These are phyloP conservation scores for Lerista edwardsae DNA, from an alignment of 2,797 vertebrate genomes.

Conservation along the genomic window DNA sequence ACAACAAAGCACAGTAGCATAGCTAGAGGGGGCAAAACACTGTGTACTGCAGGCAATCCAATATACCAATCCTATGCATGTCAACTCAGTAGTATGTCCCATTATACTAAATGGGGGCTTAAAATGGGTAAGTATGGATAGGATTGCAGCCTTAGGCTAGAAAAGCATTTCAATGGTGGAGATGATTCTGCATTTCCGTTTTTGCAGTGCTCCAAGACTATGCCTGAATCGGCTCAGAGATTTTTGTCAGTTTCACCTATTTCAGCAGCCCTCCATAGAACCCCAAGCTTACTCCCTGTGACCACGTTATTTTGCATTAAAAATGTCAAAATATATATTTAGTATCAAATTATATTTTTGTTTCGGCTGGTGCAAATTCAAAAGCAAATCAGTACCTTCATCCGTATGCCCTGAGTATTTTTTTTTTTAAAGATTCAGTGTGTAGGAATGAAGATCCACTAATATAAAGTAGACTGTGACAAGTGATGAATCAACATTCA, in stretches of 20 bases:
- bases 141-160: too few species aligned
- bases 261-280: too few species aligned
- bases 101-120: too few species aligned
- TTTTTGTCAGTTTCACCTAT: neutral
- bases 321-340: neutral
- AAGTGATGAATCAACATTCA: constrained; percentile 14
- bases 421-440: neutral
- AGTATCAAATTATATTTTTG: neutral
- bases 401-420: neutral
- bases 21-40: too few species aligned
- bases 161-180: neutral
- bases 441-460: neutral
- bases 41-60: too few species aligned
- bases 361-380: neutral
- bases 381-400: neutral
- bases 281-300: neutral
- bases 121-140: too few species aligned
- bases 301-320: neutral
- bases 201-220: neutral
- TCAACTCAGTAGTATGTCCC: too few species aligned
- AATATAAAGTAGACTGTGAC: neutral
- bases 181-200: neutral
- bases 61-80: too few species aligned
- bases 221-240: neutral
- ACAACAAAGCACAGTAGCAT: too few species aligned